Conservation (phyloP, 1,140 invertebrate genomes). For the Hycleus cichorii region DNA sequence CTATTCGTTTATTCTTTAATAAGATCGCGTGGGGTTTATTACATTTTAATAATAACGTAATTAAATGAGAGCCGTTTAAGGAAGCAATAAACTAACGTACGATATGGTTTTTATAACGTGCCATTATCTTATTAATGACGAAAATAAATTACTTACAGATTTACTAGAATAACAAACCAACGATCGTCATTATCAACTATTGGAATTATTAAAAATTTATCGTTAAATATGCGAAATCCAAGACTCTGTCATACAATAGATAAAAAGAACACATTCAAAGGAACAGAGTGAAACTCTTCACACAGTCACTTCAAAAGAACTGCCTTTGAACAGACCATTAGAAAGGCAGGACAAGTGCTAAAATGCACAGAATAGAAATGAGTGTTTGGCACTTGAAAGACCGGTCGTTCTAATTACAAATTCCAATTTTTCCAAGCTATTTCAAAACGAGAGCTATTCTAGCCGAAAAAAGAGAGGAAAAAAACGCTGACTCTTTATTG, state of each 20-base stretch:
- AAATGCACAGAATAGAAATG: no score
- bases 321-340: conserved; percentile 1
- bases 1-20: conserved; percentile 15
- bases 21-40: conserved; percentile 11
- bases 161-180: not conserved
- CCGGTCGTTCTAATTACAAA: not conserved
- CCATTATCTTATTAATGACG: conserved; percentile 14
- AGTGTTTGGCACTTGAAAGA: no score
- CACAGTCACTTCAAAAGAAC: conserved; percentile 6
- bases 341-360: not conserved
- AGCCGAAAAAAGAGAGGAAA: not conserved
- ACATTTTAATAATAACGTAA: conserved; percentile 16
- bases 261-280: conserved; percentile 6
- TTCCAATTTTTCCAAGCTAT: conserved; percentile 1
- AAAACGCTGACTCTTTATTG: no score
- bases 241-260: no score
- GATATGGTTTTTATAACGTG: conserved; percentile 13
- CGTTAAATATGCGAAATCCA: no score
- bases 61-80: conserved; percentile 14
- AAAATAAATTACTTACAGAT: conserved; percentile 12
- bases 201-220: no score
- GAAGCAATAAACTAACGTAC: conserved; percentile 8
- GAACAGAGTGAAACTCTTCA: conserved; percentile 8
- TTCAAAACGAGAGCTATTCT: not conserved
- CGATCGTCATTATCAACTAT: no score